phyloP scores from a whole-genome alignment of 1,140 invertebrate genomes.

The Marisa cornuarietis region DNA sequence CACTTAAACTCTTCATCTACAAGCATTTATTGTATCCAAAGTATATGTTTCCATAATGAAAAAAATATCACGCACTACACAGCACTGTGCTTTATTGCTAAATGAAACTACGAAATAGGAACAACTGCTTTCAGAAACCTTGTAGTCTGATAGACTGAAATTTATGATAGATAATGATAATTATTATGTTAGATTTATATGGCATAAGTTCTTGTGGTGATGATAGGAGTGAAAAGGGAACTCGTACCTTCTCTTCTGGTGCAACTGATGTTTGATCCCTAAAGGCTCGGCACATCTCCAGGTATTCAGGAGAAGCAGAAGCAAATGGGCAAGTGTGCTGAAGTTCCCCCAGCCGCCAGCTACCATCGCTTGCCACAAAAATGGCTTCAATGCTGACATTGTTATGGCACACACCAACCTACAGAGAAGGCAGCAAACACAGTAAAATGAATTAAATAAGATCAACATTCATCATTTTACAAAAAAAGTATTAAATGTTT shows the following conservation, averaged over 20 bases:
- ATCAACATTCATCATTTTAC: too few relatives aligned
- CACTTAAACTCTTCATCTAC: too few relatives aligned
- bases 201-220: not conserved
- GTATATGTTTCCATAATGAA: too few relatives aligned
- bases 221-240: not conserved
- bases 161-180: not conserved
- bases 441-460: too few relatives aligned
- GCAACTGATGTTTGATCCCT: slow-evolving; percentile 78
- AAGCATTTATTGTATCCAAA: too few relatives aligned
- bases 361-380: slow-evolving; percentile 81
- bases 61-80: too few relatives aligned
- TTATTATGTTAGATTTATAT: not conserved
- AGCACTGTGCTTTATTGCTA: too few relatives aligned
- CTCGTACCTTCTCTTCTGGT: slow-evolving; percentile 73
- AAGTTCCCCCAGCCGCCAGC: slow-evolving; percentile 84
- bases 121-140: too few relatives aligned
- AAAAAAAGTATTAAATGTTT: not conserved
- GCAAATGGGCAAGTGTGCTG: slow-evolving; percentile 78
- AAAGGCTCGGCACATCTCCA: slow-evolving; percentile 75
- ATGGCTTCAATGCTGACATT: slow-evolving; percentile 83
- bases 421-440: slow-evolving; percentile 39
- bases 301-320: slow-evolving; percentile 74
- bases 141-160: too few relatives aligned
- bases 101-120: too few relatives aligned
- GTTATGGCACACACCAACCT: slow-evolving; percentile 79